phyloP scores from a whole-genome alignment of 2,113 vertebrate genomes.

The Morone saxatilis region DNA sequence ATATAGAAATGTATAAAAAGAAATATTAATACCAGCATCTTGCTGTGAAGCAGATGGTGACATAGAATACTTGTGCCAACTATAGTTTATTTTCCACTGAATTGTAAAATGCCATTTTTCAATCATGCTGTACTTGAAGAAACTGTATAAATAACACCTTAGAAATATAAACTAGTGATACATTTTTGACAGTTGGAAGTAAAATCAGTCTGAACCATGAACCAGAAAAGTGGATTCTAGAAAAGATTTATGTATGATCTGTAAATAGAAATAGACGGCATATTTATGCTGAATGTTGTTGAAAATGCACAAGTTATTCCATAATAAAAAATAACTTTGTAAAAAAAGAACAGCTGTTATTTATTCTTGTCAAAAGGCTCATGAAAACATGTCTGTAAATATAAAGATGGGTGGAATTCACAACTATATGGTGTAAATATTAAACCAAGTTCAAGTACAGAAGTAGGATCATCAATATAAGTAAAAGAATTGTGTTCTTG shows the following conservation, averaged over 20 bases:
- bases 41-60: conserved; percentile 65
- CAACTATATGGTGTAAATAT: no score
- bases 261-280: conserved; percentile 79
- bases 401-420: not conserved
- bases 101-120: conserved; percentile 44
- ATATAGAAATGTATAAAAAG: conserved; percentile 79
- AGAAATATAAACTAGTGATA: conserved; percentile 51
- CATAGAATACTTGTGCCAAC: conserved; percentile 49
- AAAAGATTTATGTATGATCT: conserved; percentile 57
- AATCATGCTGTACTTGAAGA: conserved; percentile 58
- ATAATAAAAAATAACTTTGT: conserved; percentile 83
- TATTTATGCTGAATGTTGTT: conserved; percentile 72
- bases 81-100: conserved; percentile 62
- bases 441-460: not conserved
- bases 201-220: conserved; percentile 5
- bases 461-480: not conserved
- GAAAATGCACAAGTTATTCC: conserved; percentile 59
- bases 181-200: conserved; percentile 26
- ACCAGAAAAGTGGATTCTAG: conserved; percentile 42
- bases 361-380: not conserved
- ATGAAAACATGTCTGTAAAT: not conserved
- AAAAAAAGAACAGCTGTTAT: conserved; percentile 18
- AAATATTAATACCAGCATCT: conserved; percentile 63
- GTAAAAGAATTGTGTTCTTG: not conserved
- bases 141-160: conserved; percentile 53